A percentile compares a stretch with the other conserved stretches of the same genome.
phyloP scores from a whole-genome alignment of 37 sponge, comb jelly and placozoan genomes.

The Haliclona indistincta region DNA sequence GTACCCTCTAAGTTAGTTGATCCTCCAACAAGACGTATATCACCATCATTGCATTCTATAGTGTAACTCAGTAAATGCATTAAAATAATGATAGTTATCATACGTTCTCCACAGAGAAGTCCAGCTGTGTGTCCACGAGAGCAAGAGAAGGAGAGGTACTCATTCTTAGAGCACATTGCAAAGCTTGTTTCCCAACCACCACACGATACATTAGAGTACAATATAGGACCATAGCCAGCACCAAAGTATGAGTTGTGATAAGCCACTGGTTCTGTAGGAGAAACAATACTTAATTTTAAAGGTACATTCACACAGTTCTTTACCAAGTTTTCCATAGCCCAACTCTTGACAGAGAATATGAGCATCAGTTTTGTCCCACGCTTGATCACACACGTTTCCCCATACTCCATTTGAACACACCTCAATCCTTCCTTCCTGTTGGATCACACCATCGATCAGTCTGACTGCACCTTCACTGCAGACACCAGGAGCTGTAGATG shows the following conservation, averaged over 20 bases:
- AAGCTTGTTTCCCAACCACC: conserved; percentile 3
- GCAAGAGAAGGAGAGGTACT: background rate
- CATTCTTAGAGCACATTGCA: background rate
- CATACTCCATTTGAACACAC: conserved; percentile 2
- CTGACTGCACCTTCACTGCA: background rate
- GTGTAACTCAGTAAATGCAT: background rate
- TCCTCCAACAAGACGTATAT: background rate
- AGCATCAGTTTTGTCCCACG: background rate
- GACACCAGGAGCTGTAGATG: background rate
- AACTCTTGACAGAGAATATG: background rate
- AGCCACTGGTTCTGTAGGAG: background rate
- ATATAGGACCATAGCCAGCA: conserved; percentile 20
- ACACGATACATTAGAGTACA: conserved; percentile 5
- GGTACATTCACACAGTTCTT: background rate
- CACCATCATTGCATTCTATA: background rate
- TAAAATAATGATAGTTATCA: background rate
- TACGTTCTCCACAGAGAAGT: background rate
- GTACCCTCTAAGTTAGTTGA: background rate
- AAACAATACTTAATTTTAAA: background rate
- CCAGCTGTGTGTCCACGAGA: conserved; percentile 8
- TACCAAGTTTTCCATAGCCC: background rate
- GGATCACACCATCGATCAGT: background rate
- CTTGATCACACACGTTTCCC: background rate
- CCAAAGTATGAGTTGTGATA: conserved; percentile 3
- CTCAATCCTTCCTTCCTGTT: conserved; percentile 4